phyloP scores from a whole-genome alignment of 2,113 vertebrate genomes.

The Onychostoma macrolepis region DNA sequence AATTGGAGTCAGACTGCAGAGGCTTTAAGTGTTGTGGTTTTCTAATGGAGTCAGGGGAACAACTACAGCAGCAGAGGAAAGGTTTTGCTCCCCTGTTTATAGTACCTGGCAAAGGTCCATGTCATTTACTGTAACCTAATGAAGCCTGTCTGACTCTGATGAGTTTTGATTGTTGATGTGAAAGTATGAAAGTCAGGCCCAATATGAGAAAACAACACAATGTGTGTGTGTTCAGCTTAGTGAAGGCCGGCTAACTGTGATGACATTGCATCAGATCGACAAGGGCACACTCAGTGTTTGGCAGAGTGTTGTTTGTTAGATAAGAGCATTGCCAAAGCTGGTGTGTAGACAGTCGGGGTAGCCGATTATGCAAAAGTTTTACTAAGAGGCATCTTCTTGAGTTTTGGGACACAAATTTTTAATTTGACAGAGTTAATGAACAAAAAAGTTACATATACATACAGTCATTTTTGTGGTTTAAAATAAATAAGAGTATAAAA shows the following conservation, averaged over 20 bases:
- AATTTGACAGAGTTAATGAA: neutral
- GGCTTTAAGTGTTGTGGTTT: slow-evolving; percentile 8
- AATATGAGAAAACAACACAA: slow-evolving; percentile 1
- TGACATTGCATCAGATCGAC: slow-evolving; percentile 41
- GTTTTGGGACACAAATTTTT: neutral
- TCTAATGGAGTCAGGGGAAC: slow-evolving; percentile 11
- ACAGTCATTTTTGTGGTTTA: neutral
- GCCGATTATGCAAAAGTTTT: slow-evolving; percentile 47
- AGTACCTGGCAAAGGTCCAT: slow-evolving; percentile 45
- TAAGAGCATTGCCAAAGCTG: slow-evolving; percentile 48
- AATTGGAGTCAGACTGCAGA: slow-evolving; percentile 22
- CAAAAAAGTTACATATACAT: neutral
- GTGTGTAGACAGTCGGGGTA: slow-evolving; percentile 16
- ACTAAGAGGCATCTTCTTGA: slow-evolving; percentile 3
- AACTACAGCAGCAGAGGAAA: neutral
- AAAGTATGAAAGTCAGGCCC: slow-evolving; percentile 17
- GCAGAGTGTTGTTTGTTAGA: slow-evolving; percentile 41
- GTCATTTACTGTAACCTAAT: slow-evolving; percentile 50
- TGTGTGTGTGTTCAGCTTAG: slow-evolving; percentile 17
- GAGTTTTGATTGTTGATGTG: slow-evolving; percentile 48
- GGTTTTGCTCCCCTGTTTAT: neutral
- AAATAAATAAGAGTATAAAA: neutral
- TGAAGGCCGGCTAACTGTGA: neutral
- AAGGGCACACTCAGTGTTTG: slow-evolving; percentile 34
- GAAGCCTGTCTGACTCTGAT: slow-evolving; percentile 39